phyloP scores from a whole-genome alignment of 2,888 invertebrate genomes.

The Sesia apiformis region DNA sequence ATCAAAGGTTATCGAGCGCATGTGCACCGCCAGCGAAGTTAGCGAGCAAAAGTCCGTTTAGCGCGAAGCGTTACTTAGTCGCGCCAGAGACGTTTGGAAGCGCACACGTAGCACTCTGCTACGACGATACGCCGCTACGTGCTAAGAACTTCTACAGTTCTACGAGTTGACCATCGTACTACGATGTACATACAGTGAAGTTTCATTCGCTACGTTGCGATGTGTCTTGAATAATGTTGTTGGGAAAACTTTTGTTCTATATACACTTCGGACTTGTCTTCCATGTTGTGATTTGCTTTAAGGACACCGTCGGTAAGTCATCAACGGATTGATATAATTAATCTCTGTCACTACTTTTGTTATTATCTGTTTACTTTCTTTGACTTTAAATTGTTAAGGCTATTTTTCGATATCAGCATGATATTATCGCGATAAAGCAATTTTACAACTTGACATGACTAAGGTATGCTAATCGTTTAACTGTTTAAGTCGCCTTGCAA shows the following conservation, averaged over 20 bases:
- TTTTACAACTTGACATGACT: conserved; percentile 16
- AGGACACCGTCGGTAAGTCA: conserved; percentile 62
- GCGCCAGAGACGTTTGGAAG: conserved; percentile 33
- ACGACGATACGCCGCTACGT: conserved; percentile 25
- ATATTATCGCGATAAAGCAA: conserved; percentile 8
- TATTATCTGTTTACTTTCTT: neutral
- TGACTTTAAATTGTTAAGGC: neutral
- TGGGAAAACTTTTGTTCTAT: conserved; percentile 67
- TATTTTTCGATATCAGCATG: neutral
- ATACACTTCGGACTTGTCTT: conserved; percentile 71
- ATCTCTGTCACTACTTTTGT: conserved; percentile 1
- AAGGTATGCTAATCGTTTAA: neutral
- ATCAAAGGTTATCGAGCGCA: conserved; percentile 29
- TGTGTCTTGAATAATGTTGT: conserved; percentile 68
- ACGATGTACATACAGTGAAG: conserved; percentile 33
- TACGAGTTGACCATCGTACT: neutral
- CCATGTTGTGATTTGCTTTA: conserved; percentile 71
- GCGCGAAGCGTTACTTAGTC: conserved; percentile 32
- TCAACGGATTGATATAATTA: conserved; percentile 3
- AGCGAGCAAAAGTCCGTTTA: conserved; percentile 18
- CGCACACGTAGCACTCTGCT: conserved; percentile 43
- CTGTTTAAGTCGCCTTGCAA: too few species aligned
- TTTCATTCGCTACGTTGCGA: conserved; percentile 38
- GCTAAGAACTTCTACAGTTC: conserved; percentile 32
- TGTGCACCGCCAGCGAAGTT: conserved; percentile 45